Evolutionary conservation across 2,888 invertebrate species (phyloP), one percentile per base, ranked within the genome.

Genomic region (Bruchidius siliquastri): DNA sequence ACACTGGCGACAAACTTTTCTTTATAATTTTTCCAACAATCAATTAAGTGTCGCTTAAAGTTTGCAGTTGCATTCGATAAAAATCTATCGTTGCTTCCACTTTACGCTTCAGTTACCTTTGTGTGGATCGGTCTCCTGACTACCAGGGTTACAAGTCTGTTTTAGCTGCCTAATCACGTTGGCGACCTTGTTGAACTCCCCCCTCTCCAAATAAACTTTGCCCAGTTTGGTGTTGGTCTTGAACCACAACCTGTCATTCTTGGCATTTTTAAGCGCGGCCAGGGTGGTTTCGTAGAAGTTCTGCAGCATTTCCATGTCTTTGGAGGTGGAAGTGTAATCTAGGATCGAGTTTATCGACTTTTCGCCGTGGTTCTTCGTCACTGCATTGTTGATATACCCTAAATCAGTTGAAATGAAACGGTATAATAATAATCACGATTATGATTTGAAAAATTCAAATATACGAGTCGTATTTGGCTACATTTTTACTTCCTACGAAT

Each of bases 311-410:
- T 81, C 81, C 18, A 84, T 82, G 90, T 98, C 96, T 88, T 97
- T 96, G 8, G 98, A 98, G 26, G 98, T 97, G 13, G 98, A 99
- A 80, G 99, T 99, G 85, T 98, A 99, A 87, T 99, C 99, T 78
- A 99, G 88, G 83, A 99, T 99, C 0, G 99, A 98, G 86, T 99
- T 99, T 80, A 99, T 99, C 20, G 98, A 98, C 86, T 99, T 99
- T 86, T 99, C 99, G 6, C 98, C 98, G 85, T 99, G 98, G 86
- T 99, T 99, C 84, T 99, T 92, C 0, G 99, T 99, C 26, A 99
- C 99, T 13, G 99, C 98, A 85, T 95, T 96, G 87, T 98, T 98
- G 76, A 99, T 98, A 86, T 99, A 99, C 0, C 96, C 76, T 76
- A 22, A 70, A n/a, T n/a, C n/a, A 67, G 70, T n/a, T 67, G 67